Evolutionary conservation across 2,797 vertebrate genomes (phyloP).

Genomic region (Scolopax bukidnonensis): DNA sequence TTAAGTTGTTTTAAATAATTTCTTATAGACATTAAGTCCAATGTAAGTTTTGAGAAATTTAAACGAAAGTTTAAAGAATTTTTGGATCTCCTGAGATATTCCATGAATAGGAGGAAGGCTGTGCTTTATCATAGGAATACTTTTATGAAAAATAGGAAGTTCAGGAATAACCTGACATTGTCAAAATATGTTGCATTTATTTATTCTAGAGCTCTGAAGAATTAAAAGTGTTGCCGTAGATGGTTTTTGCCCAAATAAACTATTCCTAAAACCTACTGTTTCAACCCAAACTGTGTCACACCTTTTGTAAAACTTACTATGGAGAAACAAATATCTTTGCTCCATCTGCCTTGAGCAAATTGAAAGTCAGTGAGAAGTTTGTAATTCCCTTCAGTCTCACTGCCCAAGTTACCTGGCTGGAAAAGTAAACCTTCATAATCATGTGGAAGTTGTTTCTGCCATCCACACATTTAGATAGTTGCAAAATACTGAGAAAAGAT

Average conservation of each 20-base stretch:
- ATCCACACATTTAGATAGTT: not conserved
- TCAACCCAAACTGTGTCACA: not conserved
- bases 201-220: not conserved
- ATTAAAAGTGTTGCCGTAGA: not conserved
- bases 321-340: not conserved
- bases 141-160: not conserved
- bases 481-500: not conserved
- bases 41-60: not conserved
- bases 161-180: not conserved
- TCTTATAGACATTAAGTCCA: not conserved
- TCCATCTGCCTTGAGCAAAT: not conserved
- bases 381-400: not conserved
- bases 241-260: not conserved
- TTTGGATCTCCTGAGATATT: not conserved
- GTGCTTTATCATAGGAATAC: not conserved
- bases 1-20: not conserved
- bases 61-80: not conserved
- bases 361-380: not conserved
- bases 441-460: not conserved
- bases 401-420: not conserved
- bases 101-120: not conserved
- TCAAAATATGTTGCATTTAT: not conserved
- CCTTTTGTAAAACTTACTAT: not conserved
- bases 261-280: not conserved
- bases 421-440: not conserved